phyloP scores from a whole-genome alignment of 2,113 vertebrate species.

The Colinus virginianus region DNA sequence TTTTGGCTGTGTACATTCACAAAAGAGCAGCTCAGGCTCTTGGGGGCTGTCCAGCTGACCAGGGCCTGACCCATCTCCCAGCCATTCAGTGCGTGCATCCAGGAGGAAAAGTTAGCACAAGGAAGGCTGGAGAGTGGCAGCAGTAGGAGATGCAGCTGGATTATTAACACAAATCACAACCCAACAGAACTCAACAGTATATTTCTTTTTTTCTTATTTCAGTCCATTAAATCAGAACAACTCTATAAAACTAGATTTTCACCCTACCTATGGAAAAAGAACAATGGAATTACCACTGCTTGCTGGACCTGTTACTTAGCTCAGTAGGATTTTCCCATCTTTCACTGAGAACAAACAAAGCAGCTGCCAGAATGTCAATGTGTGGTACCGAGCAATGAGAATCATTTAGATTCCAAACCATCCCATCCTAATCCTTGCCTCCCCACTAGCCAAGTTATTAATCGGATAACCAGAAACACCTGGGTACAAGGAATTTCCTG shows the following conservation, averaged over 20 bases:
- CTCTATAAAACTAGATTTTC: constrained; percentile 40
- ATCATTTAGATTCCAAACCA: constrained; percentile 74
- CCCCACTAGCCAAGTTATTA: constrained; percentile 74
- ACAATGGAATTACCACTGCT: constrained; percentile 41
- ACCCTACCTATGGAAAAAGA: constrained; percentile 29
- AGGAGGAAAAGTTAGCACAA: neutral
- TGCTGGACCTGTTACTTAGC: constrained; percentile 40
- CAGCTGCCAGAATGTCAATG: constrained; percentile 58
- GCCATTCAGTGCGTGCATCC: neutral
- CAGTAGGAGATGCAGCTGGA: neutral
- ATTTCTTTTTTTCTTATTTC: neutral
- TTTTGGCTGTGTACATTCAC: neutral
- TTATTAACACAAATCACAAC: neutral
- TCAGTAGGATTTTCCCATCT: constrained; percentile 63
- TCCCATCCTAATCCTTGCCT: constrained; percentile 70
- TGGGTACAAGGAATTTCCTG: constrained; percentile 88
- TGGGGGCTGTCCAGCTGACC: neutral
- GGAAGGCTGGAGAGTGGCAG: neutral
- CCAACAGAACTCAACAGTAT: neutral
- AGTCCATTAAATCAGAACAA: constrained; percentile 14
- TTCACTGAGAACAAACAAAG: constrained; percentile 42
- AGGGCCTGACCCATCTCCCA: neutral
- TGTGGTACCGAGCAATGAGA: constrained; percentile 51
- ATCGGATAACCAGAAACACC: constrained; percentile 85
- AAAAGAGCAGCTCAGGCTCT: neutral